Conservation (phyloP, 1,140 invertebrate species). For the Phymorhynchus buccinoides region DNA sequence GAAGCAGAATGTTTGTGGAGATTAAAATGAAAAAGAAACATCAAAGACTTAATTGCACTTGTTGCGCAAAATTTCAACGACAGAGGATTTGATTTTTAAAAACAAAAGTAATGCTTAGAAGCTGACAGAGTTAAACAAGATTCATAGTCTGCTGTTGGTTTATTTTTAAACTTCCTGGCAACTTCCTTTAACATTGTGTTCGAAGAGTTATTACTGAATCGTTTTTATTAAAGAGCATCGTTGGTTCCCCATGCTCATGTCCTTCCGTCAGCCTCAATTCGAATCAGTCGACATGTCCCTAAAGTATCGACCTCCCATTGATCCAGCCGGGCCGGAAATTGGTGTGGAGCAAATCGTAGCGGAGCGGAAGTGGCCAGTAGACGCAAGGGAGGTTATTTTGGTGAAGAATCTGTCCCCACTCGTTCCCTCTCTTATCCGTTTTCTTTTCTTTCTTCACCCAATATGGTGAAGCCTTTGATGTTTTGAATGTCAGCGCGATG, state of each 20-base stretch:
- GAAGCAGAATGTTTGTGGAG: too few species aligned
- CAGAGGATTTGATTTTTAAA: too few species aligned
- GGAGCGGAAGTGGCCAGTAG: not conserved
- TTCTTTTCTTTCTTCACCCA: slow-evolving; percentile 56
- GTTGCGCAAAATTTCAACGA: too few species aligned
- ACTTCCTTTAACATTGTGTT: too few species aligned
- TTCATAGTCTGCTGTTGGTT: too few species aligned
- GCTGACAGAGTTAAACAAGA: too few species aligned
- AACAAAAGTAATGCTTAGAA: too few species aligned
- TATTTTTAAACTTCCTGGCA: too few species aligned
- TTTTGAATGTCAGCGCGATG: not conserved
- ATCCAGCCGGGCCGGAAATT: slow-evolving; percentile 8
- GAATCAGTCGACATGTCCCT: not conserved
- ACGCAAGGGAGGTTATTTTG: not conserved
- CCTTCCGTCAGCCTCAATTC: not conserved
- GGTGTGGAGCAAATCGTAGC: not conserved
- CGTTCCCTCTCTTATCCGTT: slow-evolving; percentile 45
- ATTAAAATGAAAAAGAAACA: too few species aligned
- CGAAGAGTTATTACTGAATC: too few species aligned
- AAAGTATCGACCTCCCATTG: not conserved
- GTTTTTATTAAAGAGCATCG: too few species aligned
- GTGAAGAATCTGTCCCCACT: not conserved
- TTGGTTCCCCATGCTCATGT: not conserved
- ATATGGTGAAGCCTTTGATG: not conserved
- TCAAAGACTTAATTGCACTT: too few species aligned